Percentiles rank a stretch among this genome's conserved stretches.
phyloP scores from a whole-genome alignment of 1,140 invertebrate genomes.

The Tetramorium parvispinum region DNA sequence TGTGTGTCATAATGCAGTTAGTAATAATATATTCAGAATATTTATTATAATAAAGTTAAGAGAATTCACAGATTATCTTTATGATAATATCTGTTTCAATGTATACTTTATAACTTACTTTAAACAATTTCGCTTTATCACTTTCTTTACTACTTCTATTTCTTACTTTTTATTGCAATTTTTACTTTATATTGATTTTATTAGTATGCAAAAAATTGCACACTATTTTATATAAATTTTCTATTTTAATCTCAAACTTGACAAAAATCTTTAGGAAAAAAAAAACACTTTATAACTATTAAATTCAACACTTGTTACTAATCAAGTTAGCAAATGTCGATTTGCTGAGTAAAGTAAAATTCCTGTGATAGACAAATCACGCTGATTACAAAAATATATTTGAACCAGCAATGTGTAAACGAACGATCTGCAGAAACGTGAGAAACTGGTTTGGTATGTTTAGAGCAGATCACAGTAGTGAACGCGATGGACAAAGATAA shows the following conservation, averaged over 20 bases:
- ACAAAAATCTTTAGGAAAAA: not conserved
- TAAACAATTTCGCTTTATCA: not conserved
- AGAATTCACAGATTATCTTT: not conserved
- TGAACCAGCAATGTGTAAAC: constrained; percentile 22
- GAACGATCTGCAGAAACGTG: constrained; percentile 35
- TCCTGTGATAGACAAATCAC: not conserved
- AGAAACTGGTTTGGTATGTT: constrained; percentile 3
- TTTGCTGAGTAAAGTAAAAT: constrained; percentile 37
- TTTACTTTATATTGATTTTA: not conserved
- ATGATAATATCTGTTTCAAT: not conserved
- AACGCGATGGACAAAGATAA: constrained; percentile 18
- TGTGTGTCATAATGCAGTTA: not conserved
- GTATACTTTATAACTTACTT: not conserved
- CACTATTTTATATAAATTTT: not conserved
- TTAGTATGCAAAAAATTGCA: not conserved
- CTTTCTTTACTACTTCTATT: not conserved
- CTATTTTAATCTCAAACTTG: not conserved
- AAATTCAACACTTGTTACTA: not conserved
- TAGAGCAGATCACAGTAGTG: constrained; percentile 5
- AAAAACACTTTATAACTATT: not conserved
- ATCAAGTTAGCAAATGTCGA: constrained; percentile 53
- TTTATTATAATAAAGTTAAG: not conserved
- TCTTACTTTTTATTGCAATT: not conserved
- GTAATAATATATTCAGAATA: not conserved
- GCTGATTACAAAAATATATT: constrained; percentile 49